Conservation (phyloP, 2,113 vertebrate genomes). For the Ctenodactylus gundi region DNA sequence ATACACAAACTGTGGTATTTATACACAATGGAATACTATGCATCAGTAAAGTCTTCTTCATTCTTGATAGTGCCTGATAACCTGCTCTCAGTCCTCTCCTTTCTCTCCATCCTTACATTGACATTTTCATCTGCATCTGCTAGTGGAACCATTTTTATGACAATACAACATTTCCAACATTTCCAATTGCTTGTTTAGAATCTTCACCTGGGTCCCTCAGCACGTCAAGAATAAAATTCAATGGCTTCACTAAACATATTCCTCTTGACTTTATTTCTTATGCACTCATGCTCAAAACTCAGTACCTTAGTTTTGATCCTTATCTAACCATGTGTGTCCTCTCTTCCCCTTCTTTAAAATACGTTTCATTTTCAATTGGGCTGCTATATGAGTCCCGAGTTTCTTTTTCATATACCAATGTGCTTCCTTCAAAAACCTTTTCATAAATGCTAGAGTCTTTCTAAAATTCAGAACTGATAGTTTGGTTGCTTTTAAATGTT, state of each 20-base stretch:
- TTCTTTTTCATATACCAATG: neutral
- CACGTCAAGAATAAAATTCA: neutral
- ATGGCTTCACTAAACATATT: neutral
- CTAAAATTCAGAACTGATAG: neutral
- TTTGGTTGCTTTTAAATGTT: neutral
- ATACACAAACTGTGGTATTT: too few relatives aligned
- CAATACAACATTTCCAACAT: neutral
- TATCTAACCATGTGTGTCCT: neutral
- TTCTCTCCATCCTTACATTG: neutral
- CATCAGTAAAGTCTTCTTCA: too few relatives aligned
- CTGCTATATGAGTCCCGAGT: neutral
- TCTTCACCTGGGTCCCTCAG: neutral
- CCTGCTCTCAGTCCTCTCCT: neutral
- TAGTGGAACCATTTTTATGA: neutral
- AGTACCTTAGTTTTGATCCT: neutral
- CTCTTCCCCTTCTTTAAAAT: neutral
- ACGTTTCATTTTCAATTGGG: neutral
- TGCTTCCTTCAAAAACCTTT: neutral
- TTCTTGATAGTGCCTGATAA: neutral
- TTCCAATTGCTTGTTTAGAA: neutral
- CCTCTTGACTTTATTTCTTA: neutral
- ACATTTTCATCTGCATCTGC: neutral
- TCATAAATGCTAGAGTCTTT: conserved; percentile 19
- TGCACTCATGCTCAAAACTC: neutral
- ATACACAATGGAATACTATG: too few relatives aligned